Evolutionary conservation across 2,888 invertebrate species (phyloP), one percentile per base, ranked within the genome.

Genomic region (Sarcophaga subvicina): DNA sequence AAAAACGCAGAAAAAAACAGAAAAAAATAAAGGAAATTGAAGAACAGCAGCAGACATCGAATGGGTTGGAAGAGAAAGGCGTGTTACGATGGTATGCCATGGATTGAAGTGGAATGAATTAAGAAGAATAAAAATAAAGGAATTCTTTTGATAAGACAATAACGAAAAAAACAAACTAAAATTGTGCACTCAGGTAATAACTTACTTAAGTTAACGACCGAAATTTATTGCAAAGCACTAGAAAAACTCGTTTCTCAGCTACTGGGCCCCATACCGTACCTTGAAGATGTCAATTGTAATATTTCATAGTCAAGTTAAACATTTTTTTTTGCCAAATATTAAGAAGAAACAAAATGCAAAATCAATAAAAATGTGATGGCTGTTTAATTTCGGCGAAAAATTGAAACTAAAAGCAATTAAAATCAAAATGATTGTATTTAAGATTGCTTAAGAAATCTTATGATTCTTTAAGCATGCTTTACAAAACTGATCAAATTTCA

Each of bases 121-220:
- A 59, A 10, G 20, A 71, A 60, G 63, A 17, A 25, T 37, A 60
- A 71, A 63, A 71, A 60, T 62, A 83, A 62, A 67, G 72, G 54
- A 17, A 64, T 80, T 73, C 80, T 78, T 83, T 86, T 86, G 67
- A 86, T 82, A 80, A 64, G 64, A 70, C 77, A 80, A 73, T 59
- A 78, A 81, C 73, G 37, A 37, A 10, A 37, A 37, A 37, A 37
- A 37, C 37, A 37, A 6, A 2, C 67, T 73, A 17, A 86, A 86
- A 86, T 86, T 86, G 86, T 81, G 80, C 83, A 83, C 72, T 83
- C 86, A 86, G 86, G 86, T 86, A 86, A 86, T 80, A 80, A 81
- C 83, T 86, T 86, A 75, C 83, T 87, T 81, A 87, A 78, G 75
- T 83, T 87, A 87, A 87, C 86, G 83, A 81, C 78, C 78, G 73